Evolutionary conservation across 2,113 vertebrate species (phyloP), one percentile per base, ranked within the genome.

Genomic region (Macquaria australasica): DNA sequence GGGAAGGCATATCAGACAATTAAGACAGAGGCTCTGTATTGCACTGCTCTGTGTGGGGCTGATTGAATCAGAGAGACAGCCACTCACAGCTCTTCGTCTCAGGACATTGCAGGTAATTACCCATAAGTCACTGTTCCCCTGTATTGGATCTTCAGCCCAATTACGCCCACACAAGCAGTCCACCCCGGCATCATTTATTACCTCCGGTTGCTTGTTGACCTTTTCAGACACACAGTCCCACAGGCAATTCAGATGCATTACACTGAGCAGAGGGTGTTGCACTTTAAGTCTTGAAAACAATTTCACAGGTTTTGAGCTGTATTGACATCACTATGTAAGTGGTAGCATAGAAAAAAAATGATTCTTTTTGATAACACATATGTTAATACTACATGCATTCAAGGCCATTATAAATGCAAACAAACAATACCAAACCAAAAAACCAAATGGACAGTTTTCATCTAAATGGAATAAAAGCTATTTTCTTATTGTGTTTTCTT

Each of bases 81-180:
- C 93, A 92, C 92, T 94, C 93, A 95, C 94, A 93, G 91, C 86
- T 92, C 92, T 83, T 75, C 84, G 80, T 95, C 89, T 94, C 91
- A 91, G 95, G 94, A 96, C 94, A 95, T 96, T 94, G 94, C 90
- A 90, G 92, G 94, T 96, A 96, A 96, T 96, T 96, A 94, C 92
- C 94, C 92, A 95, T 92, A 93, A 96, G 94, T 92, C 94, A 90
- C 92, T 86, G 91, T 91, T 90, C 88, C 92, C 89, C 89, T 87
- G 93, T 86, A 93, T 94, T 94, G 92, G 89, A 93, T 93, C 93
- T 95, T 93, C 83, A 89, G 82, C 80, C 91, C 94, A 95, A 95
- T 96, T 96, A 96, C 89, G 83, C 89, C 91, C 87, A 84, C 92
- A 92, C 89, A 85, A 88, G 85, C 90, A 89, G 85, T 85, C 84